Evolutionary conservation across 2,888 invertebrate species (phyloP).

Genomic region (Caenorhabditis becei): DNA sequence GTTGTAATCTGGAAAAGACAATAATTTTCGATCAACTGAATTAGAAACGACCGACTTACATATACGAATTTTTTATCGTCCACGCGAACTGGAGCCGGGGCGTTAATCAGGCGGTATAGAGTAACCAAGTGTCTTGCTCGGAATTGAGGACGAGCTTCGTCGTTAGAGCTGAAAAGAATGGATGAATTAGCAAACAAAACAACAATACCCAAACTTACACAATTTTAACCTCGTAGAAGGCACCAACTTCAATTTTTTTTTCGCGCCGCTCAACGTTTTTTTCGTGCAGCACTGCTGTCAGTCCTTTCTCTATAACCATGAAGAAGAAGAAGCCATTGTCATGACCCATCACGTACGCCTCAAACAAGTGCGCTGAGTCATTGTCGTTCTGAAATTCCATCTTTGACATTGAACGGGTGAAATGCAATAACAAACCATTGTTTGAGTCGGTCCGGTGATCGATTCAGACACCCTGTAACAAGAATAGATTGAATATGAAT

Average conservation of each 20-base stretch:
- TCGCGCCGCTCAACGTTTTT: neutral
- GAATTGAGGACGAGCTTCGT: no score
- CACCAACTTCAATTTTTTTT: constrained; percentile 1
- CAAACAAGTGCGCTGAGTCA: neutral
- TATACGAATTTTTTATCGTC: no score
- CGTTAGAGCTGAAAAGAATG: constrained; percentile 14
- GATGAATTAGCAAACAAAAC: no score
- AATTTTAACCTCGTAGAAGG: constrained; percentile 22
- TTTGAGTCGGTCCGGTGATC: no score
- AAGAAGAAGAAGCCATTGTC: constrained; percentile 27
- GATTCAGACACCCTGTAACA: no score
- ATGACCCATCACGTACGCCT: constrained; percentile 13
- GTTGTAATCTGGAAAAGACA: constrained; percentile 30
- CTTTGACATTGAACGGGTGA: no score
- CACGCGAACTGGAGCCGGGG: constrained; percentile 2
- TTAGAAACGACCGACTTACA: neutral
- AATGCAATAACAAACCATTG: no score
- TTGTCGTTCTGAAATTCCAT: constrained; percentile 5
- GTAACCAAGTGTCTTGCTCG: constrained; percentile 21
- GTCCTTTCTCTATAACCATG: constrained; percentile 29
- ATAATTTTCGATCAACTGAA: neutral
- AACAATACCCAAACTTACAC: constrained; percentile 21
- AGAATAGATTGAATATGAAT: no score
- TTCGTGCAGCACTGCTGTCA: constrained; percentile 14
- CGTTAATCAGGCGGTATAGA: neutral